Base-by-base conservation (phyloP, 1,140 invertebrate species). In the Mya arenaria region DNA sequence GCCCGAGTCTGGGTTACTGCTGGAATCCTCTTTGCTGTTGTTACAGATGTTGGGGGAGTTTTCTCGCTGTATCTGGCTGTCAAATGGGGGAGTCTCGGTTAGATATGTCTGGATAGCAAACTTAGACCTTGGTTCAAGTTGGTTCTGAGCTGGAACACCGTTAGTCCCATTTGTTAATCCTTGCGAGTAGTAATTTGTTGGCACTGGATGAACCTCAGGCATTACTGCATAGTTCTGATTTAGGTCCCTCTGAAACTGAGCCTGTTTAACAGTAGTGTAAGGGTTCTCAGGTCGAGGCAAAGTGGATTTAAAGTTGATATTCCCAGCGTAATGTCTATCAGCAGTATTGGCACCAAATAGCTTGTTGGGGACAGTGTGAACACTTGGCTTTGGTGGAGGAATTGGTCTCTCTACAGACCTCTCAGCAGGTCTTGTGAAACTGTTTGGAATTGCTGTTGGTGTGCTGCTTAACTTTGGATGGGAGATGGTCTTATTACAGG, bases 1-100 rank as follows among this genome's bases (percentile, higher is more conserved):
- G 3, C 91, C 91, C 23, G 89, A 91, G 58, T 92, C 91, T 17
- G 89, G 91, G 72, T 92, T 92, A 75, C 91, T 92, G 80, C 91
- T 90, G n/a, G 88, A 90, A 66, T 91, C 89, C 65, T 90, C 82
- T 80, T 82, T 82, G 71, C 86, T 72, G 60, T 81, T 84, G 41
- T 79, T 84, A 39, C 75, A 74, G 17, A 72, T 80, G 34, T 84
- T 84, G 13, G 75, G 69, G n/a, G 77, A 72, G 62, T 62, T 73
- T 55, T 84, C 75, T 32, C 83, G 37, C n/a, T 77, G 55, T 39
- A 55, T 60, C n/a, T 82, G 68, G 23, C 10, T 30, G 0, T 60
- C 41, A 56, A 52, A 82, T n/a, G 72, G 23, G 28, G 58, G 79
- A 36, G 55, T 71, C 28, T 65, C 71, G 5, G 79, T 82, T n/a